phyloP scores from a whole-genome alignment of 2,888 invertebrate species.

The Epinotia nisella region DNA sequence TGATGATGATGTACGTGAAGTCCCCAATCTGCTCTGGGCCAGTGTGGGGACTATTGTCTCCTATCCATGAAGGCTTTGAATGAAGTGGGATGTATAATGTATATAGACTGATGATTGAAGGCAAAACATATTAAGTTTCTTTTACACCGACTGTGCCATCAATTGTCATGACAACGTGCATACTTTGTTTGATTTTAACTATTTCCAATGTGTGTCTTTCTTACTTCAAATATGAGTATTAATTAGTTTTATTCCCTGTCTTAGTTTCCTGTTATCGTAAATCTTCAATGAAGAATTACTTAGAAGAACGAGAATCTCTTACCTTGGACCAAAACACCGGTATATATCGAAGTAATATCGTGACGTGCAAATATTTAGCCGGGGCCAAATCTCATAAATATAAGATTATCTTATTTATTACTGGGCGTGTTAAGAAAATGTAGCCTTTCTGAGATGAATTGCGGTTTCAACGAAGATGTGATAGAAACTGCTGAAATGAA shows the following conservation, averaged over 20 bases:
- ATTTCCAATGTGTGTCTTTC: too few species aligned
- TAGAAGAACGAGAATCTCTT: not conserved
- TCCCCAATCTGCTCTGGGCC: too few species aligned
- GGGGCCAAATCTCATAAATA: conserved; percentile 32
- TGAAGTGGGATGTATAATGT: too few species aligned
- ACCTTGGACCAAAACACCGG: conserved; percentile 21
- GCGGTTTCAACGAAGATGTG: not conserved
- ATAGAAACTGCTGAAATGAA: not conserved
- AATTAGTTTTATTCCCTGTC: not conserved
- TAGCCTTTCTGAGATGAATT: not conserved
- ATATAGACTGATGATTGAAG: too few species aligned
- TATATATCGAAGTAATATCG: conserved; percentile 16
- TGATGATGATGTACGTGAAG: too few species aligned
- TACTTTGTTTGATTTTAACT: too few species aligned
- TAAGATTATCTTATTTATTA: conserved; percentile 26
- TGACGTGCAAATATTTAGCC: conserved; percentile 38
- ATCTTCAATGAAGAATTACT: not conserved
- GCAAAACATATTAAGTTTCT: too few species aligned
- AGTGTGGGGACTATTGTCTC: too few species aligned
- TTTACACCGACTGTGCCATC: too few species aligned
- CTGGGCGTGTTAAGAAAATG: not conserved
- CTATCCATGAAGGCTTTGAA: too few species aligned
- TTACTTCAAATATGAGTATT: too few species aligned
- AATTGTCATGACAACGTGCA: too few species aligned
- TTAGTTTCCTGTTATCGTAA: not conserved